Evolutionary conservation across 2,113 vertebrate genomes (phyloP), one percentile per base, ranked within the genome.

Genomic region (Amphiprion percula): DNA sequence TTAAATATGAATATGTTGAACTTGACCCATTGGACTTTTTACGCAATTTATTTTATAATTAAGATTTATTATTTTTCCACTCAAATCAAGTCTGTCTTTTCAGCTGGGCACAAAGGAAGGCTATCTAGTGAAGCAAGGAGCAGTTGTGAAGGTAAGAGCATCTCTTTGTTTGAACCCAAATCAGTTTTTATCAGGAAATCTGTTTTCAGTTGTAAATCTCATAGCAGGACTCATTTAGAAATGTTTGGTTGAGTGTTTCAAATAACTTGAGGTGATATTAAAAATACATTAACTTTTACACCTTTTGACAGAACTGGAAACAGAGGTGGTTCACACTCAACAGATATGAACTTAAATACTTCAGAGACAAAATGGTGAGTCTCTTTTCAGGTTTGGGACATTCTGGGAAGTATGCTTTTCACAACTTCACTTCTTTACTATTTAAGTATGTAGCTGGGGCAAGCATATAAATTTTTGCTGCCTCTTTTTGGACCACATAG

Each of bases 81-180:
- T 70, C 56, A 78, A n/a, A 21, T 39, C 53, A 39, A 39, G 2
- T 5, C 0, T 93, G 75, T 80, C 30, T 87, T 91, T 92, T 46
- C 94, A 99, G 98, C 93, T 99, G 28, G 98, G 97, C 8, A 99
- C 98, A 4, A 99, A 99, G 80, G 98, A 99, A 90, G 98, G 98
- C 2, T 99, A 96, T 84, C 96, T 99, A 80, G 91, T 96, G 88
- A 99, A 99, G 89, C 96, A 97, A 92, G 98, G 98, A 16, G 96
- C 92, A 24, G 75, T 97, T 63, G 92, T 99, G 60, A 95, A 94
- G 94, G 95, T 95, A 75, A 76, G 72, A 54, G 2, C 12, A 2
- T 17, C 19, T 52, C 54, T 30, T 30, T 30, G 30, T 50, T 24
- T 58, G 37, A 63, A 28, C 41, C 33, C 33, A 37, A 37, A 37